These are phyloP conservation scores for Osmerus mordax DNA, from an alignment of 2,113 vertebrate genomes.

Conservation along the genomic window DNA sequence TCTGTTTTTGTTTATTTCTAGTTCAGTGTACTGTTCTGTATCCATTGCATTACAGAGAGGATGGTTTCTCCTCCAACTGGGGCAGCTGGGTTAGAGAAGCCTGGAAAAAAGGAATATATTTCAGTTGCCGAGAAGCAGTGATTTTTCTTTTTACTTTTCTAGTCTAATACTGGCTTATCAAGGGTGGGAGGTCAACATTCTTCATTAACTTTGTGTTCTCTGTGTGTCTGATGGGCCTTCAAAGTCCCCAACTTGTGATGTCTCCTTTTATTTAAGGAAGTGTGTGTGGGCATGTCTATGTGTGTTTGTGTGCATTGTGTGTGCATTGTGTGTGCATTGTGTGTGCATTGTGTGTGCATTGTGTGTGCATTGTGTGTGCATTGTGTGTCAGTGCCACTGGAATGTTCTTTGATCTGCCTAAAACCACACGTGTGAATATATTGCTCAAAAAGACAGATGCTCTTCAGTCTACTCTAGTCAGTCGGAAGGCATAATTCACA, in stretches of 20 bases:
- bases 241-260: neutral
- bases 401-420: neutral
- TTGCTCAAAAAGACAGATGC: neutral
- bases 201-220: conserved; percentile 7
- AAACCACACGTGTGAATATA: neutral
- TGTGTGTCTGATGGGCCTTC: conserved; percentile 3
- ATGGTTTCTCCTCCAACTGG: too few relatives aligned
- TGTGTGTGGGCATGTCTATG: conserved; percentile 22
- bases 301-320: conserved; percentile 9
- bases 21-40: too few relatives aligned
- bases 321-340: conserved; percentile 16
- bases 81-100: too few relatives aligned
- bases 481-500: too few relatives aligned
- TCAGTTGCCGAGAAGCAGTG: too few relatives aligned
- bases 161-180: too few relatives aligned
- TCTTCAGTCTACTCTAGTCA: neutral
- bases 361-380: conserved; percentile 9
- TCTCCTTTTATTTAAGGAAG: neutral
- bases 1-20: too few relatives aligned
- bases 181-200: neutral
- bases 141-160: too few relatives aligned
- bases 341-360: conserved; percentile 10
- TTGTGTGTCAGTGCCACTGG: conserved; percentile 10
- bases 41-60: too few relatives aligned
- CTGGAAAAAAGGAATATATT: too few relatives aligned